phyloP scores from a whole-genome alignment of 2,113 vertebrate genomes.

The Mobula hypostoma region DNA sequence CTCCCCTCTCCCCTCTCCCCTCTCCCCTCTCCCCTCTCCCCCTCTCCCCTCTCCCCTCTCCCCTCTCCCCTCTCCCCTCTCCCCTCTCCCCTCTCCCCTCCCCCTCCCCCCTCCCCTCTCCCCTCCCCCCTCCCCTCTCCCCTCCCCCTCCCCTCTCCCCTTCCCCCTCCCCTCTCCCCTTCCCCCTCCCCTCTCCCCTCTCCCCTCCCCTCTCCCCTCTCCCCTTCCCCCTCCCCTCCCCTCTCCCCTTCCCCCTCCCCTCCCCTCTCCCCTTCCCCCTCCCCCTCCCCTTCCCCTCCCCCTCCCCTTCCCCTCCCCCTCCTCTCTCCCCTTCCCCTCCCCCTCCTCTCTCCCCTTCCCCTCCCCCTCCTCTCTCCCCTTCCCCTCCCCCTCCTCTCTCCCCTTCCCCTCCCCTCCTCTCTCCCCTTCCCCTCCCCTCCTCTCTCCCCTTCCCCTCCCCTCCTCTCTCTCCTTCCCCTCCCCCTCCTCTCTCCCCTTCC shows the following conservation, averaged over 20 bases:
- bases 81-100: too few species aligned
- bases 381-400: neutral
- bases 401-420: too few species aligned
- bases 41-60: neutral
- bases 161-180: too few species aligned
- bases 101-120: too few species aligned
- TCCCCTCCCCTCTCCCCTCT: neutral
- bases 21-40: neutral
- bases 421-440: neutral
- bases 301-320: too few species aligned
- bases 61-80: neutral
- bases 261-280: too few species aligned
- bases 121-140: neutral
- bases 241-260: neutral
- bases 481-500: too few species aligned
- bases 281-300: too few species aligned
- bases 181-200: neutral
- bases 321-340: neutral
- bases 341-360: too few species aligned
- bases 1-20: neutral
- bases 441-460: neutral
- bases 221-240: too few species aligned
- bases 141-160: neutral
- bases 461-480: neutral
- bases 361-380: neutral